phyloP scores from a whole-genome alignment of 2,797 vertebrate genomes.

The Harpagifer antarcticus region DNA sequence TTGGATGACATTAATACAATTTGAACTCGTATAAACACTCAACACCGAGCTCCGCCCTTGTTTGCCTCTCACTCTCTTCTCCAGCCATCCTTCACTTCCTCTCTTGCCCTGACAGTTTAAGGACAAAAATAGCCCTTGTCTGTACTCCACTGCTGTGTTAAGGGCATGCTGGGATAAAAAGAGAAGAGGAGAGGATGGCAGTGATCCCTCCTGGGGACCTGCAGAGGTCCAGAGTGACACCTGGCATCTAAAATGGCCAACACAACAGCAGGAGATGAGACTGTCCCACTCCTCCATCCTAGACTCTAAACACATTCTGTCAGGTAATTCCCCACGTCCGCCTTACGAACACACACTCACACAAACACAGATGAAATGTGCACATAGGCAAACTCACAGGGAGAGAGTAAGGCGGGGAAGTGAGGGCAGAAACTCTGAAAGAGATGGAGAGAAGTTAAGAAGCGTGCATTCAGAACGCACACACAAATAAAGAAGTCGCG shows the following conservation, averaged over 20 bases:
- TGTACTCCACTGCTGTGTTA: conserved; percentile 6
- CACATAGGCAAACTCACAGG: conserved; percentile 50
- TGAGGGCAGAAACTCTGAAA: conserved; percentile 15
- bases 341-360: conserved; percentile 40
- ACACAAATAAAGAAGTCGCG: conserved; percentile 20
- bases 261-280: conserved; percentile 72
- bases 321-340: conserved; percentile 76
- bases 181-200: conserved; percentile 20
- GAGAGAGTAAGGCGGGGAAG: conserved; percentile 19
- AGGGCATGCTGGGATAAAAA: conserved; percentile 24
- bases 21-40: conserved; percentile 32
- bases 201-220: conserved; percentile 40
- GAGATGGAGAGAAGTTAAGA: conserved; percentile 47
- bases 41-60: background rate
- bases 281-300: conserved; percentile 59
- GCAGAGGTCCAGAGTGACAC: conserved; percentile 64
- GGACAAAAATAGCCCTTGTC: conserved; percentile 22
- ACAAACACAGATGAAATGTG: conserved; percentile 28
- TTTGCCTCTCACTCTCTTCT: background rate
- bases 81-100: conserved; percentile 17
- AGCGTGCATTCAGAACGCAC: conserved; percentile 41
- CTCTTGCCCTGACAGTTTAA: conserved; percentile 23
- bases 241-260: conserved; percentile 64
- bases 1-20: conserved; percentile 25
- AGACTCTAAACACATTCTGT: conserved; percentile 73